Evolutionary conservation across 2,888 invertebrate genomes (phyloP).

Genomic region (Anagyrus pseudococci): DNA sequence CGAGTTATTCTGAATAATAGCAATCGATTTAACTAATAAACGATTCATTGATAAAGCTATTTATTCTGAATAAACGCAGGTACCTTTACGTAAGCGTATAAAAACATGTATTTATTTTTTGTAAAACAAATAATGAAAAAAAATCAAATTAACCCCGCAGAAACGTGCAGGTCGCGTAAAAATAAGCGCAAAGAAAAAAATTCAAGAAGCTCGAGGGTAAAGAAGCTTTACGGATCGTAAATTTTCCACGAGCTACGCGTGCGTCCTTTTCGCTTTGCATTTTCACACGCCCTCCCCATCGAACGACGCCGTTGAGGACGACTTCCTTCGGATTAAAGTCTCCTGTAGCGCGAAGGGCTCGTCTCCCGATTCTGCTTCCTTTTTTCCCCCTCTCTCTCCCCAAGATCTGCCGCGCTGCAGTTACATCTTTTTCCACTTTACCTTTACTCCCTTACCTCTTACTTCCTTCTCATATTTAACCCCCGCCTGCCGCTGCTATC

Average conservation of each 20-base stretch:
- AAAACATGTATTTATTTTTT: too few relatives aligned
- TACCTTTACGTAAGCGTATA: too few relatives aligned
- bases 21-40: too few relatives aligned
- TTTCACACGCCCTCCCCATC: slow-evolving; percentile 48
- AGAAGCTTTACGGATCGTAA: slow-evolving; percentile 28
- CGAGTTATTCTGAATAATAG: too few relatives aligned
- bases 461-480: too few relatives aligned
- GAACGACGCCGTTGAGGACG: slow-evolving; percentile 42
- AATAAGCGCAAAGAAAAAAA: not conserved
- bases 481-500: too few relatives aligned
- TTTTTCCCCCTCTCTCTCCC: slow-evolving; percentile 2
- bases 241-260: slow-evolving; percentile 18
- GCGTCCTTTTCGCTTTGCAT: slow-evolving; percentile 46
- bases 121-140: too few relatives aligned
- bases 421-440: not conserved
- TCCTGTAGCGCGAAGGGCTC: slow-evolving; percentile 28
- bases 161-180: too few relatives aligned
- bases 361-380: not conserved
- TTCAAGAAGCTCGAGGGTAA: not conserved
- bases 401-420: not conserved
- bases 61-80: too few relatives aligned
- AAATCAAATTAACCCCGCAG: too few relatives aligned
- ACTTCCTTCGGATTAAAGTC: slow-evolving; percentile 43
- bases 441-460: not conserved
- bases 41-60: too few relatives aligned